These are phyloP conservation scores for Aegotheles bennettii DNA, from an alignment of 2,113 vertebrate species.

Conservation along the genomic window DNA sequence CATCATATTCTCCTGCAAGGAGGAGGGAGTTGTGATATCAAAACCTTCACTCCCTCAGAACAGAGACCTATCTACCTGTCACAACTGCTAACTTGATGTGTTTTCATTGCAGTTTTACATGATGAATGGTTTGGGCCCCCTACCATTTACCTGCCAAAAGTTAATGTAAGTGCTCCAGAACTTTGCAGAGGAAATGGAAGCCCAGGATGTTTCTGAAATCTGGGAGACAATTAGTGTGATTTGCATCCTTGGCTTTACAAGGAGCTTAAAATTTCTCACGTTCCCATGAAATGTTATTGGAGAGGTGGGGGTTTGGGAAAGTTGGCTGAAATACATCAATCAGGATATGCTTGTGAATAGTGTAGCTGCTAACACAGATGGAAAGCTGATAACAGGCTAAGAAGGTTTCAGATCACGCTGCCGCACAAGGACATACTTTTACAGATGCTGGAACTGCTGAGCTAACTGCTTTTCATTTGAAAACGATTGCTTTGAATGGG, in stretches of 20 bases:
- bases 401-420: slow-evolving; percentile 12
- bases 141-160: slow-evolving; percentile 62
- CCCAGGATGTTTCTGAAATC: slow-evolving; percentile 57
- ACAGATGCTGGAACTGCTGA: slow-evolving; percentile 38
- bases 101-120: slow-evolving; percentile 40
- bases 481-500: background rate
- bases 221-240: slow-evolving; percentile 70
- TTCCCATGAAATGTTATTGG: slow-evolving; percentile 17
- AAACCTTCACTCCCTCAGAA: background rate
- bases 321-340: slow-evolving; percentile 33
- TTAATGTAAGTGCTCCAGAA: slow-evolving; percentile 20
- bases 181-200: slow-evolving; percentile 62
- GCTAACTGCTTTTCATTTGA: background rate
- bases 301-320: slow-evolving; percentile 25
- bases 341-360: background rate
- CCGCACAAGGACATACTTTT: slow-evolving; percentile 26
- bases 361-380: slow-evolving; percentile 7
- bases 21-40: background rate
- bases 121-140: slow-evolving; percentile 39
- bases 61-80: slow-evolving; percentile 14
- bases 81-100: slow-evolving; percentile 13
- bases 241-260: slow-evolving; percentile 59
- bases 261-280: slow-evolving; percentile 48
- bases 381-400: slow-evolving; percentile 42
- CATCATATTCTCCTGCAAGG: background rate